A percentile compares a stretch with the other conserved stretches of the same genome.
Evolutionary conservation across 2,113 vertebrate species (phyloP).

Genomic region (Enhydra lutris): DNA sequence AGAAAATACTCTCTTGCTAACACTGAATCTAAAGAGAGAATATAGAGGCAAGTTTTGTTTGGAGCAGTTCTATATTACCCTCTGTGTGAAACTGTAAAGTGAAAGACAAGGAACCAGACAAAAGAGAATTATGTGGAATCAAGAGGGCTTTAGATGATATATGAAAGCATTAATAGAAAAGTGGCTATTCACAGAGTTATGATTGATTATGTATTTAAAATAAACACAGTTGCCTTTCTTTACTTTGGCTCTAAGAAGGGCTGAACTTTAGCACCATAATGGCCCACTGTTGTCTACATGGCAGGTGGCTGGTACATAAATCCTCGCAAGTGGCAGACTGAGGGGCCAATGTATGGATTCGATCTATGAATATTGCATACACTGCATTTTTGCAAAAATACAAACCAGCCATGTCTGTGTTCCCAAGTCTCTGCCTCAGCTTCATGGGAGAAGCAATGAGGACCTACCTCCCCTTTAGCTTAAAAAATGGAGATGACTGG

Average conservation of each 20-base stretch:
- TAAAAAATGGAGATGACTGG: not conserved
- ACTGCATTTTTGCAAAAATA: constrained; percentile 6
- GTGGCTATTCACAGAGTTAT: constrained; percentile 58
- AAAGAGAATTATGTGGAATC: constrained; percentile 60
- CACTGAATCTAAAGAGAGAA: not conserved
- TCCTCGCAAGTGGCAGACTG: not conserved
- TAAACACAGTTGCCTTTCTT: constrained; percentile 73
- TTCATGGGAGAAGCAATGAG: not conserved
- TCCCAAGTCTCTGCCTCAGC: not conserved
- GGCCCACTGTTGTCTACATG: constrained; percentile 48
- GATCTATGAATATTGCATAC: not conserved
- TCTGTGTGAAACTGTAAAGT: constrained; percentile 20
- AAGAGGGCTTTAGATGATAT: constrained; percentile 60
- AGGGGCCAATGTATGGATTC: not conserved
- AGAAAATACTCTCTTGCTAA: constrained; percentile 7
- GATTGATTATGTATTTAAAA: constrained; percentile 72
- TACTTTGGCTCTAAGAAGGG: constrained; percentile 57
- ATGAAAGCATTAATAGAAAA: constrained; percentile 67
- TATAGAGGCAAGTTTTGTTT: constrained; percentile 12
- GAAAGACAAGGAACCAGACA: constrained; percentile 53
- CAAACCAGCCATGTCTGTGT: not conserved
- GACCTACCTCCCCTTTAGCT: not conserved
- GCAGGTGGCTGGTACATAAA: constrained; percentile 61
- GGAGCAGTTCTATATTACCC: constrained; percentile 14
- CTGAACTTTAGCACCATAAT: constrained; percentile 63